A percentile compares a stretch with the other conserved stretches of the same genome.
Evolutionary conservation across 2,888 invertebrate species (phyloP).

Genomic region (Ceramica pisi): DNA sequence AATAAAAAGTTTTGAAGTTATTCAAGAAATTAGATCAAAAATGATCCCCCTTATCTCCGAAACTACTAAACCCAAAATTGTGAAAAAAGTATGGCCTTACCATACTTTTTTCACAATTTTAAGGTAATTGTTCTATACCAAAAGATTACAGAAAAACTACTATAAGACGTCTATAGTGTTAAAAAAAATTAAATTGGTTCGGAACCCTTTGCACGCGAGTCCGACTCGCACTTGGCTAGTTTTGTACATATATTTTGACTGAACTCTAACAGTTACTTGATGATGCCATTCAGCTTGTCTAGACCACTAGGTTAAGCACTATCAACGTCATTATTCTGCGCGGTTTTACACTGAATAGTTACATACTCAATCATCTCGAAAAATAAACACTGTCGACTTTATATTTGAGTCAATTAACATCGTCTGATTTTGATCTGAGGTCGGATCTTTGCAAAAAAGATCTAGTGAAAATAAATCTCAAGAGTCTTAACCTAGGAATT

Average conservation of each 20-base stretch:
- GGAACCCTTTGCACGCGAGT: too few species aligned
- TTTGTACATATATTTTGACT: neutral
- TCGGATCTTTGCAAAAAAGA: neutral
- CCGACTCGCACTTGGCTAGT: too few species aligned
- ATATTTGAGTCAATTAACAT: neutral
- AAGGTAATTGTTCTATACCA: too few species aligned
- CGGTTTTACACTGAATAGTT: neutral
- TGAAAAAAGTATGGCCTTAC: too few species aligned
- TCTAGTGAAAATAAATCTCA: neutral
- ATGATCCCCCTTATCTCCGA: too few species aligned
- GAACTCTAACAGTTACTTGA: neutral
- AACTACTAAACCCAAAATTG: too few species aligned
- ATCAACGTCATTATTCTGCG: neutral
- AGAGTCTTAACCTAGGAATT: neutral
- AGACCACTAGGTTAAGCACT: neutral
- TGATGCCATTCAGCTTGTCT: neutral
- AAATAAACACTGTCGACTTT: slow-evolving; percentile 1
- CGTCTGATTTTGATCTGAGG: neutral
- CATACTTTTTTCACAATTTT: too few species aligned
- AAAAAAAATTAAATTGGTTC: too few species aligned
- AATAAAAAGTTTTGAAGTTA: too few species aligned
- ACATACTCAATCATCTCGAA: neutral
- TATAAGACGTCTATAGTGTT: too few species aligned
- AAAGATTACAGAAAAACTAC: too few species aligned
- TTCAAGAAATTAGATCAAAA: too few species aligned